A percentile compares a stretch with the other conserved stretches of the same genome.
Conservation (phyloP, 2,888 invertebrate species). For the Zeuzera pyrina region DNA sequence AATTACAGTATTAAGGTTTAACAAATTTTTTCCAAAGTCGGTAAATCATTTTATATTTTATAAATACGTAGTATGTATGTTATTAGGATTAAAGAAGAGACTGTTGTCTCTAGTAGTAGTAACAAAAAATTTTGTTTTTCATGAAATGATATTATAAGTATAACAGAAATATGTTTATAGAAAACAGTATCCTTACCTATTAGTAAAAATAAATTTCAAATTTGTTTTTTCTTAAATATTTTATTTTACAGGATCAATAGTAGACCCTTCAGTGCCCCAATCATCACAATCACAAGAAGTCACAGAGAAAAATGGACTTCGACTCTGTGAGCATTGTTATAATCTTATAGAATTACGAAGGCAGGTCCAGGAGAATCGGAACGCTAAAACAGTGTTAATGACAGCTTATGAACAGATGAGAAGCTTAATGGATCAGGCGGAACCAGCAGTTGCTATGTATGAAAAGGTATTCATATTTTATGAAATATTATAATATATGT, state of each 20-base stretch:
- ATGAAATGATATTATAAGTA: too few relatives aligned
- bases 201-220: neutral
- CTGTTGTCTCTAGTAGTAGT: too few relatives aligned
- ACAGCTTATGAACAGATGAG: slow-evolving; percentile 89
- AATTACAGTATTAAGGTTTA: too few relatives aligned
- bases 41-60: too few relatives aligned
- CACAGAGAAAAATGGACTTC: slow-evolving; percentile 73
- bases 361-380: slow-evolving; percentile 85
- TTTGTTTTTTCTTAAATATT: neutral
- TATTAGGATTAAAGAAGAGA: too few relatives aligned
- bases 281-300: slow-evolving; percentile 40
- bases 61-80: too few relatives aligned
- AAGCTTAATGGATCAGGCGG: slow-evolving; percentile 82
- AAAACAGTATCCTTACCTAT: too few relatives aligned
- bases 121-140: too few relatives aligned
- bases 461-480: slow-evolving; percentile 75
- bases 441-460: slow-evolving; percentile 77
- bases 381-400: slow-evolving; percentile 83
- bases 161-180: too few relatives aligned
- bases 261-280: slow-evolving; percentile 56
- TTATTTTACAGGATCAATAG: slow-evolving; percentile 45
- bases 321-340: slow-evolving; percentile 84
- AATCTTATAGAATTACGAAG: slow-evolving; percentile 85
- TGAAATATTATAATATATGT: too few relatives aligned
- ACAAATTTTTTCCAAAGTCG: too few relatives aligned